A percentile compares a stretch with the other conserved stretches of the same genome.
Conservation (phyloP, 2,888 invertebrate species). For the Listrodromus nycthemerus region DNA sequence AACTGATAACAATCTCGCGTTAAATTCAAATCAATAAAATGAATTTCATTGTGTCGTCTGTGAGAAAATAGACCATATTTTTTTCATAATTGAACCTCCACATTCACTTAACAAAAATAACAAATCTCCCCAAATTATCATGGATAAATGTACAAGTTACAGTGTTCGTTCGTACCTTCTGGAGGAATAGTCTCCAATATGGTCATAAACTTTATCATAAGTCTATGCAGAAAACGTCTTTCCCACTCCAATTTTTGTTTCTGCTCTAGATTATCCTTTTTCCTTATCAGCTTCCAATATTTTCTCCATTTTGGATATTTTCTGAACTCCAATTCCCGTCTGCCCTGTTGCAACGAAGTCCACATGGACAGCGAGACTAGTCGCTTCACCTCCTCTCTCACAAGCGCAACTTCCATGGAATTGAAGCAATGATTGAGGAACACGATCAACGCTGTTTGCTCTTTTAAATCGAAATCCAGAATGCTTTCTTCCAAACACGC, state of each 20-base stretch:
- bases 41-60: too few species aligned
- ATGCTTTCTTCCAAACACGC: slow-evolving; percentile 89
- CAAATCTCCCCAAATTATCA: neutral
- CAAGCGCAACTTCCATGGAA: slow-evolving; percentile 97
- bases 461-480: slow-evolving; percentile 85
- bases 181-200: slow-evolving; percentile 91
- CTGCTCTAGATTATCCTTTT: slow-evolving; percentile 91
- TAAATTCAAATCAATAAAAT: too few species aligned
- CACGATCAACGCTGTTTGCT: slow-evolving; percentile 94
- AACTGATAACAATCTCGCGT: too few species aligned
- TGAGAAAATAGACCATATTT: neutral
- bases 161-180: slow-evolving; percentile 84
- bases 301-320: slow-evolving; percentile 95
- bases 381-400: slow-evolving; percentile 95
- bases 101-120: neutral
- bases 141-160: neutral
- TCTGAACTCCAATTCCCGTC: slow-evolving; percentile 94
- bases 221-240: slow-evolving; percentile 92
- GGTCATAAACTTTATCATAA: slow-evolving; percentile 95
- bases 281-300: slow-evolving; percentile 95
- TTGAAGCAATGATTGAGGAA: slow-evolving; percentile 99
- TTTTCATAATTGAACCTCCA: neutral
- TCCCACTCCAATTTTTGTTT: slow-evolving; percentile 93
- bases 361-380: slow-evolving; percentile 98
- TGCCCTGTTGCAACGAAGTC: slow-evolving; percentile 93